Conservation (phyloP, 2,888 invertebrate species). For the Neoitamus cyanurus region DNA sequence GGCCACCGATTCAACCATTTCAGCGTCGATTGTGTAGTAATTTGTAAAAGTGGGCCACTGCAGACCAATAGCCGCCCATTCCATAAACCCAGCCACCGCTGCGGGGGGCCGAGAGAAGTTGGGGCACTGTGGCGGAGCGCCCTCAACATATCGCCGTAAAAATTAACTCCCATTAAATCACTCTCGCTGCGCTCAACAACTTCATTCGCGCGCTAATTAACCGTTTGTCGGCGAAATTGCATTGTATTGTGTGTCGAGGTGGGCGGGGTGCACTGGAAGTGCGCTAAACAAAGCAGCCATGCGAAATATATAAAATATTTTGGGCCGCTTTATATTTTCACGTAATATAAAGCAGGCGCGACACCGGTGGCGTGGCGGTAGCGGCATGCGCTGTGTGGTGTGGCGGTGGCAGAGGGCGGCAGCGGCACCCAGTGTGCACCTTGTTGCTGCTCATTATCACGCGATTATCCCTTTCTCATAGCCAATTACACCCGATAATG, state of each 20-base stretch:
- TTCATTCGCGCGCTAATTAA: slow-evolving; percentile 26
- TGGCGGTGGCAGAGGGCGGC: not conserved
- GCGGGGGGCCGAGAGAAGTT: not conserved
- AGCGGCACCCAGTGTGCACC: slow-evolving; percentile 22
- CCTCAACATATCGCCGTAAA: slow-evolving; percentile 9
- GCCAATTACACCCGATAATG: slow-evolving; percentile 47
- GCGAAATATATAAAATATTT: slow-evolving; percentile 21
- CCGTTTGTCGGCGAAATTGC: not conserved
- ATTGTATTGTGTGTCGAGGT: not conserved
- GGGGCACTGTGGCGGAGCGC: not conserved
- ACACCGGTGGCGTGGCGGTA: not conserved
- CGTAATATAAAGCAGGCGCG: not conserved
- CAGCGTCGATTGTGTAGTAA: not conserved
- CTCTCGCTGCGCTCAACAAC: slow-evolving; percentile 2
- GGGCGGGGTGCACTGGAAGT: not conserved
- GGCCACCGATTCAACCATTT: not conserved
- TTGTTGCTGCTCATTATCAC: slow-evolving; percentile 47
- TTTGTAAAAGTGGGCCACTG: not conserved
- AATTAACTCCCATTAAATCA: slow-evolving; percentile 34
- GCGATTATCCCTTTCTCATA: slow-evolving; percentile 49
- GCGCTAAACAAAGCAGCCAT: not conserved
- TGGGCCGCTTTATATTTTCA: not conserved
- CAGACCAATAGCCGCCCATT: not conserved
- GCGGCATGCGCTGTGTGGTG: not conserved
- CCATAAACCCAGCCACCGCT: not conserved